These are phyloP conservation scores for Dasysyrphus albostriatus DNA, from an alignment of 2,888 invertebrate genomes.

Conservation along the genomic window DNA sequence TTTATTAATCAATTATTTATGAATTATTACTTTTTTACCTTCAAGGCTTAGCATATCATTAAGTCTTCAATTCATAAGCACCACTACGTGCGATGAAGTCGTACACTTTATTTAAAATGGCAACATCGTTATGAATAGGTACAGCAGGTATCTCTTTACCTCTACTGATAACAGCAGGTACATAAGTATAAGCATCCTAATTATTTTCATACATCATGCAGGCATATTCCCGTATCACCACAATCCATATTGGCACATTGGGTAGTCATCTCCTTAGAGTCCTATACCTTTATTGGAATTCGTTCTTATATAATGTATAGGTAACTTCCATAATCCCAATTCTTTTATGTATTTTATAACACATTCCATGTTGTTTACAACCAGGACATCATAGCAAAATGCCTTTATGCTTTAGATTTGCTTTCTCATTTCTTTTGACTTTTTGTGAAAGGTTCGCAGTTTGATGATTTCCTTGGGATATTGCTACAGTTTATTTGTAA, in stretches of 20 bases:
- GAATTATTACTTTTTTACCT: too few relatives aligned
- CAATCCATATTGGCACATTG: not conserved
- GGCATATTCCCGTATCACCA: constrained; percentile 7
- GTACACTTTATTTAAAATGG: too few relatives aligned
- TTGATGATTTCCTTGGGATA: constrained; percentile 56
- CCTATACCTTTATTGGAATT: constrained; percentile 15
- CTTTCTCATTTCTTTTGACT: constrained; percentile 54
- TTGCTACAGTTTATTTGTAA: constrained; percentile 23
- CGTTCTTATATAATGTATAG: not conserved
- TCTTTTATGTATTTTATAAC: constrained; percentile 8
- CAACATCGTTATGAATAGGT: not conserved
- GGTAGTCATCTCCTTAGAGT: not conserved
- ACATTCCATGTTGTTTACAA: constrained; percentile 41
- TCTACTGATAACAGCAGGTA: not conserved
- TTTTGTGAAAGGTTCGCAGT: constrained; percentile 64
- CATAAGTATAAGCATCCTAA: not conserved
- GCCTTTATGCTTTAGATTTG: not conserved
- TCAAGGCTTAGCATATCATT: too few relatives aligned
- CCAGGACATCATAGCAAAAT: constrained; percentile 46
- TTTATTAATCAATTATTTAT: too few relatives aligned
- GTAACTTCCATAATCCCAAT: not conserved
- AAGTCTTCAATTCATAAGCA: too few relatives aligned
- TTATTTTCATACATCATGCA: constrained; percentile 5
- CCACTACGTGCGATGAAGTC: too few relatives aligned
- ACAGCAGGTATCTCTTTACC: not conserved